Conservation (phyloP, 2,113 vertebrate species). For the Petaurus breviceps region DNA sequence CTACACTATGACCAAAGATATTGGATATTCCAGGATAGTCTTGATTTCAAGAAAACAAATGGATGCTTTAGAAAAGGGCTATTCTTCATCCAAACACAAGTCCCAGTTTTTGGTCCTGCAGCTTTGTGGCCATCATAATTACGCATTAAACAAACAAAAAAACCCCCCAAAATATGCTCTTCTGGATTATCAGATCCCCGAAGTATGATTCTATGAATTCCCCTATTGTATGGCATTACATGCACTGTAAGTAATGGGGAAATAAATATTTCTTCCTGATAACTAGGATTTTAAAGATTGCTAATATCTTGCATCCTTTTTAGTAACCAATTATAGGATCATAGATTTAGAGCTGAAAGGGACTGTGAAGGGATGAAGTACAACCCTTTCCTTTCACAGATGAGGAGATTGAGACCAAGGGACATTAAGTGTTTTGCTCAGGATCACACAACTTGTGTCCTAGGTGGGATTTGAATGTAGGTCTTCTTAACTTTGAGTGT, state of each 20-base stretch:
- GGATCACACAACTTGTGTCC: background rate
- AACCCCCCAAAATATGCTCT: background rate
- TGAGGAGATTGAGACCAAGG: background rate
- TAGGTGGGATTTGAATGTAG: background rate
- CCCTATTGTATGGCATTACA: background rate
- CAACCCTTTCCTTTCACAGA: background rate
- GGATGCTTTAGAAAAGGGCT: background rate
- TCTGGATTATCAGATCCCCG: background rate
- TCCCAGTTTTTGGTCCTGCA: background rate
- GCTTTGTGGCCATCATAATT: background rate
- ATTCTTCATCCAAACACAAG: background rate
- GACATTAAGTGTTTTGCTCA: background rate
- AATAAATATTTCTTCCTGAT: background rate
- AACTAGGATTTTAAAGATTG: background rate
- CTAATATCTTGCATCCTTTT: background rate
- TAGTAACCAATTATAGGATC: background rate
- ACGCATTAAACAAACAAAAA: background rate
- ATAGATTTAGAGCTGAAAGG: background rate
- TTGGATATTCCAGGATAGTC: background rate
- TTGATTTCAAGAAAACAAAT: background rate
- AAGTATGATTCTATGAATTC: background rate
- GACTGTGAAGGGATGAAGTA: background rate
- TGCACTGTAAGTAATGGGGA: background rate
- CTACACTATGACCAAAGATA: background rate
- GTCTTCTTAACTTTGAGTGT: background rate